Conservation (phyloP, 2,888 invertebrate species). For the Gandaritis pyraliata region DNA sequence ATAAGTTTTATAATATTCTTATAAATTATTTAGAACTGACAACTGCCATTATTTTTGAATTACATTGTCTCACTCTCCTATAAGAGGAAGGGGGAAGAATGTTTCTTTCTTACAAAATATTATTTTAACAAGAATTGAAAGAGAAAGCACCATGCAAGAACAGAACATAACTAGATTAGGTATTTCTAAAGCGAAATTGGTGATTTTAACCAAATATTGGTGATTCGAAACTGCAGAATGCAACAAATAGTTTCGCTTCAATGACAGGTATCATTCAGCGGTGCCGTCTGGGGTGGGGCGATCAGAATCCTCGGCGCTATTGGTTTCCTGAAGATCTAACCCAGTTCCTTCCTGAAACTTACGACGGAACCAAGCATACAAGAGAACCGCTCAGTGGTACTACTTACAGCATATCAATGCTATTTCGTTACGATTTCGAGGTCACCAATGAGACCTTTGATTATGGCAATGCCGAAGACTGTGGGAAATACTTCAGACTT, state of each 20-base stretch:
- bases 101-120: background rate
- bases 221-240: conserved; percentile 57
- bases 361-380: conserved; percentile 34
- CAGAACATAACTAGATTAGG: conserved; percentile 2
- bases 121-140: conserved; percentile 4
- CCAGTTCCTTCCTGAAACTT: conserved; percentile 10
- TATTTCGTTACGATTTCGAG: conserved; percentile 72
- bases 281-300: conserved; percentile 78
- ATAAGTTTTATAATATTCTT: no score
- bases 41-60: background rate
- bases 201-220: conserved; percentile 40
- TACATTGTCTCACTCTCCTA: background rate
- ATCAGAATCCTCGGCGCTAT: conserved; percentile 53
- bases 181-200: conserved; percentile 43
- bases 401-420: conserved; percentile 53
- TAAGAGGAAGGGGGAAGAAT: background rate
- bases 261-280: conserved; percentile 71
- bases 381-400: conserved; percentile 41
- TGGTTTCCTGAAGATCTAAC: conserved; percentile 33
- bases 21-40: background rate
- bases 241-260: conserved; percentile 71
- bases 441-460: conserved; percentile 74
- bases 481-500: conserved; percentile 75
- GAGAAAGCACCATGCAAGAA: background rate
- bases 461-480: conserved; percentile 64